Conservation (phyloP, 1,140 invertebrate genomes). For the Lordiphosa collinella region DNA sequence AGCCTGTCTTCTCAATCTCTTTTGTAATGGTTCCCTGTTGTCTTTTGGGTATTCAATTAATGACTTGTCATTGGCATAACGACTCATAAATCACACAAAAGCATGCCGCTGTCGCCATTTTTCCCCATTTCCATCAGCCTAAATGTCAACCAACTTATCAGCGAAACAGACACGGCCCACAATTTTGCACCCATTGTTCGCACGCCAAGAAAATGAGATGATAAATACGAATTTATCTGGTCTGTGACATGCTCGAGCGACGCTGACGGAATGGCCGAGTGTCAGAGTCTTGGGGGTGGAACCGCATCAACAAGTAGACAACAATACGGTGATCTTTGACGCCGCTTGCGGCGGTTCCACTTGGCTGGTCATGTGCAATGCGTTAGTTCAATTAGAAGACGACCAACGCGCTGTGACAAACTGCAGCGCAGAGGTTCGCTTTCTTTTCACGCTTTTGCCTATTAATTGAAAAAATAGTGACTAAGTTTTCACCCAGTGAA, state of each 20-base stretch:
- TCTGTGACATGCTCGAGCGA: conserved; percentile 42
- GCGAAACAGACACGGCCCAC: conserved; percentile 13
- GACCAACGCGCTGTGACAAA: conserved; percentile 40
- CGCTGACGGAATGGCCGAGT: conserved; percentile 20
- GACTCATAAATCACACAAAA: conserved; percentile 56
- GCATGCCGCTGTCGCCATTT: not conserved
- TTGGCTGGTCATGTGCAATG: conserved; percentile 46
- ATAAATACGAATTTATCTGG: conserved; percentile 48
- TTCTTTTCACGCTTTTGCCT: conserved; percentile 66
- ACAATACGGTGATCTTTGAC: conserved; percentile 7
- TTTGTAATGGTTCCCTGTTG: not conserved
- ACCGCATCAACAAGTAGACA: conserved; percentile 9
- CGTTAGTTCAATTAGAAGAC: conserved; percentile 38
- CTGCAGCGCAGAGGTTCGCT: conserved; percentile 35
- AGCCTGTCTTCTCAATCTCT: not conserved
- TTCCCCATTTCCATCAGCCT: not conserved
- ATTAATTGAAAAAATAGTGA: conserved; percentile 53
- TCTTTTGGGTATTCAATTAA: conserved; percentile 59
- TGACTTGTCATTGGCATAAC: conserved; percentile 56
- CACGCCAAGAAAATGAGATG: conserved; percentile 26
- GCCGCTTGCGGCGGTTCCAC: conserved; percentile 39
- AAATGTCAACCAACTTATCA: conserved; percentile 54
- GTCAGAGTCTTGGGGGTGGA: conserved; percentile 43
- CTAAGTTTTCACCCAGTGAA: conserved; percentile 26
- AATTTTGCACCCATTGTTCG: conserved; percentile 39